phyloP scores from a whole-genome alignment of 2,113 vertebrate genomes.

The Bungarus multicinctus region DNA sequence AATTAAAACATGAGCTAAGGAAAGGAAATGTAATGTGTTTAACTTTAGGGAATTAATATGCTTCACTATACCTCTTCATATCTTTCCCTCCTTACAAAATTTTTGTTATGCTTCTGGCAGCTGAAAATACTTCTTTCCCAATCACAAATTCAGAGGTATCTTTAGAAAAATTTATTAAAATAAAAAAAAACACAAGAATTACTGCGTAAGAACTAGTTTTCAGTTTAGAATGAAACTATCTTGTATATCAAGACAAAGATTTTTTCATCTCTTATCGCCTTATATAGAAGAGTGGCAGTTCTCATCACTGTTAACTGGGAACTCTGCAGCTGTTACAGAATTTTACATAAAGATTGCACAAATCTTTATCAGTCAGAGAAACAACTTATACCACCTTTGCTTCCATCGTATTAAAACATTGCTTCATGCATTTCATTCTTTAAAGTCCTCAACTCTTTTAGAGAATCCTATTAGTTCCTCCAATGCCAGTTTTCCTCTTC shows the following conservation, averaged over 20 bases:
- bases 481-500: neutral
- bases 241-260: neutral
- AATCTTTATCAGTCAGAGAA: neutral
- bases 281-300: neutral
- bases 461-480: neutral
- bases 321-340: neutral
- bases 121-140: neutral
- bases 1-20: neutral
- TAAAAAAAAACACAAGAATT: neutral
- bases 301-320: neutral
- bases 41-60: too few relatives aligned
- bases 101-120: neutral
- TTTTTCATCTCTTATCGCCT: neutral
- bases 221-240: neutral
- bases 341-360: neutral
- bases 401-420: neutral
- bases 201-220: neutral
- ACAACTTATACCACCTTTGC: neutral
- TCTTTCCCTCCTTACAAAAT: neutral
- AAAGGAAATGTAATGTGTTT: neutral
- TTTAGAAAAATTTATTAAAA: neutral
- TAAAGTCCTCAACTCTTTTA: neutral
- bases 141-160: neutral
- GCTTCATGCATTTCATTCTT: neutral
- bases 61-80: neutral